Percentiles rank a stretch among this genome's conserved stretches.
phyloP scores from a whole-genome alignment of 2,797 vertebrate genomes.

The Lepilemur septentrionalis region DNA sequence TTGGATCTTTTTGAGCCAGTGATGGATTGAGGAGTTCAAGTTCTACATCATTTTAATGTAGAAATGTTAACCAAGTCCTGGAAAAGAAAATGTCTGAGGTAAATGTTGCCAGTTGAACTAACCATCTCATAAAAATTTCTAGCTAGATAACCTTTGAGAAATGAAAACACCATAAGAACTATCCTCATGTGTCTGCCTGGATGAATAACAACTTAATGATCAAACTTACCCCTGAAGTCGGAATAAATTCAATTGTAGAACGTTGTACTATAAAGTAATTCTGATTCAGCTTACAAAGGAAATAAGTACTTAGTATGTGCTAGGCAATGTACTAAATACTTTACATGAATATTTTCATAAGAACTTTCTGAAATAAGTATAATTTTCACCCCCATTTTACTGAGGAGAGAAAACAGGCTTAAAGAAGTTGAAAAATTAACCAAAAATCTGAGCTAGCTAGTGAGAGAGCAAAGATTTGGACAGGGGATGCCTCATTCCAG shows the following conservation, averaged over 20 bases:
- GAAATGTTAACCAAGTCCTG: neutral
- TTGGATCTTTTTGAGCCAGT: neutral
- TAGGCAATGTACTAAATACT: neutral
- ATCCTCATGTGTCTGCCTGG: neutral
- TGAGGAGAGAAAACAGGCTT: neutral
- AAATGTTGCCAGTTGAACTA: neutral
- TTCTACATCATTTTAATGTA: neutral
- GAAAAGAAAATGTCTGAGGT: neutral
- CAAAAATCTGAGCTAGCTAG: neutral
- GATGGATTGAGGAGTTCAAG: neutral
- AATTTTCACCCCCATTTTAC: neutral
- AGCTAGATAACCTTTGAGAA: neutral
- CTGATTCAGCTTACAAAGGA: neutral
- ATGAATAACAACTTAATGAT: neutral
- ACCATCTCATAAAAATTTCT: neutral
- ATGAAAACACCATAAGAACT: neutral
- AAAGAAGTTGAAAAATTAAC: neutral
- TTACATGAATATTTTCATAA: neutral
- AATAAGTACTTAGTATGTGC: neutral
- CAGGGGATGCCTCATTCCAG: neutral
- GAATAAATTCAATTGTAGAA: neutral
- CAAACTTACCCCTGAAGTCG: neutral
- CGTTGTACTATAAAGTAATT: neutral
- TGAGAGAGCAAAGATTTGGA: neutral
- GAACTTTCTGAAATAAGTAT: neutral